Base-by-base conservation (phyloP, 2,113 vertebrate genomes). In the Trochalopteron elliotii region DNA sequence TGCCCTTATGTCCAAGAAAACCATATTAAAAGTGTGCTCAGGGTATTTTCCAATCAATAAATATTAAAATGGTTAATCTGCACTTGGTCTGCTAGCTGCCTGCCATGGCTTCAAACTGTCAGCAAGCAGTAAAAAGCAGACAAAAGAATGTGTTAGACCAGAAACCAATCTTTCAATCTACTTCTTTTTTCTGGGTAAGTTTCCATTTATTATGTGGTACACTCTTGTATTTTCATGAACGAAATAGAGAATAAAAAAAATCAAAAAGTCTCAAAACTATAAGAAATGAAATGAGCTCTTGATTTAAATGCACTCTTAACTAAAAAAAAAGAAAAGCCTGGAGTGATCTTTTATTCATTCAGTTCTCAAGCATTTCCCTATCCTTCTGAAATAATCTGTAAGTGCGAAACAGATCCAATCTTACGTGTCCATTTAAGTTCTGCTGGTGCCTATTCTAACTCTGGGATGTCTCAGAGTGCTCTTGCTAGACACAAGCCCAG, bases 61-160 rank as follows among this genome's bases (percentile, higher is more conserved):
- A 97, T 97, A 98, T 97, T 97, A 97, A 98, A 97, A 95, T 94
- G 83, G 90, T 97, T 98, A 98, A 97, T 94, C 81, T 91, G 57
- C 87, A 89, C 83, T 97, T 96, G 83, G 92, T 85, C 90, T 96
- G 83, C 55, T 87, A 77, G 65, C 65, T 94, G 91, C n/a, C 75
- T 95, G 67, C 72, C 39, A 70, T 67, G 78, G 91, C 90, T 85
- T 65, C 3, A 59, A 96, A 94, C 79, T 64, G 71, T 42, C 47
- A 79, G 65, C 15, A 37, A 94, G 78, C 31, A 65, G 72, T 23
- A 71, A 81, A 81, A 90, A 68, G 28, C 87, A 90, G 84, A 94
- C 81, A 96, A 94, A 95, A 92, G 61, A 64, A 72, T 53, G 69
- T 93, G n/a, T 94, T 95, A 96, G 76, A 75, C 50, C 72, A 90